Percentiles rank a stretch among this genome's conserved stretches.
Conservation (phyloP, 35 echinoderm and acorn worm genomes). For the Apostichopus parvimensis region DNA sequence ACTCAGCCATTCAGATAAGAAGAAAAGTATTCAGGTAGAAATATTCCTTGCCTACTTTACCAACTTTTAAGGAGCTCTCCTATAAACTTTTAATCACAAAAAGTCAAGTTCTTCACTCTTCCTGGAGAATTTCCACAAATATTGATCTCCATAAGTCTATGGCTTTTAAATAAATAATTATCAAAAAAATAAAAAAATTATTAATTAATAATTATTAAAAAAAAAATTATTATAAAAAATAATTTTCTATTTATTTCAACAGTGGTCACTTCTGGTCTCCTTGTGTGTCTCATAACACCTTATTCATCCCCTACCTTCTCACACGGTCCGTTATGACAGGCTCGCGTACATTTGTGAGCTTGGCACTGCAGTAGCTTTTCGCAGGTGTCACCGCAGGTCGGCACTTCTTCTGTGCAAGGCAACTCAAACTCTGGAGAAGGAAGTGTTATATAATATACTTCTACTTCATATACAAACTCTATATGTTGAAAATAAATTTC, state of each 20-base stretch:
- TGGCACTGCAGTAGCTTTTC: slow-evolving; percentile 84
- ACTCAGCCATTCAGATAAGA: too few relatives aligned
- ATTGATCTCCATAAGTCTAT: too few relatives aligned
- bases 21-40: too few relatives aligned
- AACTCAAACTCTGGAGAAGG: slow-evolving; percentile 64
- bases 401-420: slow-evolving; percentile 92
- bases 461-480: too few relatives aligned
- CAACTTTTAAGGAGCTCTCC: too few relatives aligned
- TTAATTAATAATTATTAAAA: not conserved
- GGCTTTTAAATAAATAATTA: too few relatives aligned
- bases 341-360: slow-evolving; percentile 80
- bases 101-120: too few relatives aligned
- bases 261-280: not conserved
- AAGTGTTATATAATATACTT: not conserved
- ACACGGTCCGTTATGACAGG: slow-evolving; percentile 90
- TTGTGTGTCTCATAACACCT: not conserved
- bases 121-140: too few relatives aligned
- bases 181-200: too few relatives aligned
- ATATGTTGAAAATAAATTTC: too few relatives aligned
- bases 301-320: slow-evolving; percentile 69
- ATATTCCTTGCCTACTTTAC: too few relatives aligned
- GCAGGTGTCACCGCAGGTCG: slow-evolving; percentile 97
- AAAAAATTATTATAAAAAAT: not conserved
- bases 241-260: not conserved
- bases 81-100: too few relatives aligned